A percentile compares a stretch with the other conserved stretches of the same genome.
These are phyloP conservation scores for Zophobas atratus DNA, from an alignment of 1,140 invertebrate species.

Conservation along the genomic window DNA sequence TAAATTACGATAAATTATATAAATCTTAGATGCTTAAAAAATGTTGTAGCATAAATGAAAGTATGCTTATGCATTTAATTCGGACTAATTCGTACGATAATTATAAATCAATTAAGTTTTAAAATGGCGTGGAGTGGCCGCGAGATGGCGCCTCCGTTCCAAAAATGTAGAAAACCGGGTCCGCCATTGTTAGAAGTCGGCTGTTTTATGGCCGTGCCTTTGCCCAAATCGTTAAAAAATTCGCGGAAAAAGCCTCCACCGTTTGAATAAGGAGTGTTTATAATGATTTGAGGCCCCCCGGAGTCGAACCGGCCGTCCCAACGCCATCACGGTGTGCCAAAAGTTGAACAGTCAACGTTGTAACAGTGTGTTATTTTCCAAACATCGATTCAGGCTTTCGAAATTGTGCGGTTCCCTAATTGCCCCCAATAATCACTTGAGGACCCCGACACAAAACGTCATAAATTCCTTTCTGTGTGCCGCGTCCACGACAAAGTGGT, in stretches of 20 bases:
- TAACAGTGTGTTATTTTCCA: conserved; percentile 57
- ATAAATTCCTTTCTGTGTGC: neutral
- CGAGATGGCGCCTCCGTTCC: conserved; percentile 56
- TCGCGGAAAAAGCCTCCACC: conserved; percentile 49
- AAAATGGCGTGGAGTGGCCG: conserved; percentile 1
- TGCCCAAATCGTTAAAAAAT: conserved; percentile 59
- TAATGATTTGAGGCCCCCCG: conserved; percentile 45
- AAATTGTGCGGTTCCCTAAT: conserved; percentile 44
- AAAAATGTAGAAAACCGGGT: conserved; percentile 63
- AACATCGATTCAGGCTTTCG: conserved; percentile 63
- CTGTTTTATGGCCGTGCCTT: conserved; percentile 64
- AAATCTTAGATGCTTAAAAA: too few relatives aligned
- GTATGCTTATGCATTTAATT: too few relatives aligned
- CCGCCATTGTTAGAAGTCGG: conserved; percentile 66
- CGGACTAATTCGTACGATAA: neutral
- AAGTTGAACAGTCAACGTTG: conserved; percentile 33
- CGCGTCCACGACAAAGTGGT: neutral
- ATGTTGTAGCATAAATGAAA: too few relatives aligned
- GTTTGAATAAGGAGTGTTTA: conserved; percentile 56
- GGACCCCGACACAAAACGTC: neutral
- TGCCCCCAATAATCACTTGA: conserved; percentile 14
- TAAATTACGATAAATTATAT: too few relatives aligned
- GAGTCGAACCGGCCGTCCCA: conserved; percentile 18
- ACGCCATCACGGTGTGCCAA: conserved; percentile 24
- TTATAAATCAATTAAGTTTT: conserved; percentile 33